Evolutionary conservation across 2,797 vertebrate genomes (phyloP), one percentile per base, ranked within the genome.

Genomic region (Chaetodon trifasciatus): DNA sequence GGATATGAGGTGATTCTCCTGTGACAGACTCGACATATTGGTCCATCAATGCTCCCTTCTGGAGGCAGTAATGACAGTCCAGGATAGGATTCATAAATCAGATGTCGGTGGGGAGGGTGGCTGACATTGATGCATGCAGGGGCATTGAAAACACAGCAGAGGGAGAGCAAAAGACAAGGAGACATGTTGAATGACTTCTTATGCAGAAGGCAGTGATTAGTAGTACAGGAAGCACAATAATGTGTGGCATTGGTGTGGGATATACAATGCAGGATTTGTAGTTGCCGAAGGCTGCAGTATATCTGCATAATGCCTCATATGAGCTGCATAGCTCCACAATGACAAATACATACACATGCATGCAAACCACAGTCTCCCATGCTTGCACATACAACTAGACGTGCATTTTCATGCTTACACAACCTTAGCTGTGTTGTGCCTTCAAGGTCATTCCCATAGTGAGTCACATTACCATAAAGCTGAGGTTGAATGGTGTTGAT

Each of bases 71-170:
- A 93, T 91, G 91, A 87, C 91, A 90, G 82, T 76, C 61, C 74
- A 88, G 83, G 85, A 91, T 70, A 83, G 84, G 76, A 85, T 89
- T 91, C 90, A 93, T 94, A 92, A 92, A 94, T 94, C 93, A 94
- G 79, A 77, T 72, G 81, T 70, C 76, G 8, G 76, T 42, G 53
- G 91, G 88, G 87, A 89, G 83, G 76, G 84, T 3, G 2, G 50
- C 24, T 88, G 91, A 91, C 91, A 85, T 46, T 93, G 90, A 93
- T 92, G 67, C 86, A 93, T 90, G 84, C 85, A 61, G 78, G 84
- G 62, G 78, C 85, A 84, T 42, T 70, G 74, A 81, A 88, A 88
- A 86, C 78, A 76, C 79, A 78, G 86, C 78, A 71, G 77, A 89
- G 57, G 52, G 70, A 88, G 83, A 75, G 74, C 53, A 79, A 76